A percentile compares a stretch with the other conserved stretches of the same genome.
These are phyloP conservation scores for Lysiphlebus fabarum DNA, from an alignment of 1,140 invertebrate species.

Conservation along the genomic window DNA sequence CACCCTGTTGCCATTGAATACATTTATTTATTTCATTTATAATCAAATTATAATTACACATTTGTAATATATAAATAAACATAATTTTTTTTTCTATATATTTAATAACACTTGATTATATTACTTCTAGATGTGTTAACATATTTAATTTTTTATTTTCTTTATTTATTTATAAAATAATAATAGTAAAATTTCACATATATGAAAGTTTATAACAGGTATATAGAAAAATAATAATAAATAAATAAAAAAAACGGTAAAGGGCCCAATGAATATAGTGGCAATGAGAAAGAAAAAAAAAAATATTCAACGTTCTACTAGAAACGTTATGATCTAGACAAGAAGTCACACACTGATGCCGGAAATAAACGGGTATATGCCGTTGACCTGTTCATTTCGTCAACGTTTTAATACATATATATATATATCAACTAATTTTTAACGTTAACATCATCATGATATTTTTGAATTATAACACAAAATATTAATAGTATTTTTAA, in stretches of 20 bases:
- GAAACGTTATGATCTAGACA: constrained; percentile 14
- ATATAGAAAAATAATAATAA: constrained; percentile 4
- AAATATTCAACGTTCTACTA: too few relatives aligned
- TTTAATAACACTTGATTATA: constrained; percentile 2
- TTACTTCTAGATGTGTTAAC: too few relatives aligned
- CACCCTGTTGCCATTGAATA: constrained; percentile 14
- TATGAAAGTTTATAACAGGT: too few relatives aligned
- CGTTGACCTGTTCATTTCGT: constrained; percentile 42
- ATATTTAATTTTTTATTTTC: too few relatives aligned
- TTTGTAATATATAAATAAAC: constrained; percentile 1
- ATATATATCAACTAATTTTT: too few relatives aligned
- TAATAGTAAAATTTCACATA: not conserved
- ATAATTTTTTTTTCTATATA: not conserved
- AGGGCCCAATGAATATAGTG: constrained; percentile 17
- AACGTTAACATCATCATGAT: too few relatives aligned
- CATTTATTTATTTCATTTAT: not conserved
- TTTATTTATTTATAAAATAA: too few relatives aligned
- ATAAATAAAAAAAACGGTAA: constrained; percentile 19
- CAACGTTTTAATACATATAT: constrained; percentile 6
- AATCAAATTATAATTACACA: not conserved
- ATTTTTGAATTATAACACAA: too few relatives aligned
- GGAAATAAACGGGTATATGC: constrained; percentile 48
- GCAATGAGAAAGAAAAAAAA: constrained; percentile 1
- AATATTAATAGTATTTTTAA: too few relatives aligned
- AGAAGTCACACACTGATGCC: constrained; percentile 40